Base-by-base conservation (phyloP, 2,113 vertebrate genomes). In the Hemichromis elongatus region DNA sequence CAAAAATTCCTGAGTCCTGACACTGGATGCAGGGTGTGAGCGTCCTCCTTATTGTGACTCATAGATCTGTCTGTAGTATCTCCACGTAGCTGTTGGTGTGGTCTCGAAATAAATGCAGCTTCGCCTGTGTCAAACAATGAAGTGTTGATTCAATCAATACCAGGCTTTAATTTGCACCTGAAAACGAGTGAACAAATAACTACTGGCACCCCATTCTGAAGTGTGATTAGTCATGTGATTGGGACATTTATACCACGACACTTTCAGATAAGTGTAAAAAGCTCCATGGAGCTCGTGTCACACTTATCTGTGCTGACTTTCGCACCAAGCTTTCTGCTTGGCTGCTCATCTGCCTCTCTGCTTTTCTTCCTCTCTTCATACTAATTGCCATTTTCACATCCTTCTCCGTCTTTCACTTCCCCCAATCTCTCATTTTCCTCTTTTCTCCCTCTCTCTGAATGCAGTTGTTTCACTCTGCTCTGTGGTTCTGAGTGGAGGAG, bases 91-190 rank as follows among this genome's bases (percentile, higher is more conserved):
- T 59, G 19, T 5, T 87, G 77, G 63, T 66, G 83, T 79, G 52
- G 40, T 68, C 47, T 18, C 14, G 13, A 18, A 59, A 33, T 3
- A 66, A 55, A 26, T 28, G 35, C 70, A 86, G 57, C 37, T 77
- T 79, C 3, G 10, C 12, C 35, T 70, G 30, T 40, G 53, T 33
- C 68, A 79, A 11, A 11, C 21, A 53, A 82, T 8, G 12, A 63
- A 40, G 81, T 89, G 91, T 81, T 81, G 84, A 93, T 90, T 92
- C 81, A 55, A 70, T 83, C 66, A 33, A 79, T 28, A 7, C 5
- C 47, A 85, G 33, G 35, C 53, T 89, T 81, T 86, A 35, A 93
- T 94, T 95, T 92, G 42, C 94, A 94, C 90, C 83, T 92, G 86
- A 80, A 77, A 88, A 81, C 16, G 50, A 73, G 68, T 52, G 61